A percentile compares a stretch with the other conserved stretches of the same genome.
Evolutionary conservation across 1,140 invertebrate genomes (phyloP).

Genomic region (Hestina assimilis): DNA sequence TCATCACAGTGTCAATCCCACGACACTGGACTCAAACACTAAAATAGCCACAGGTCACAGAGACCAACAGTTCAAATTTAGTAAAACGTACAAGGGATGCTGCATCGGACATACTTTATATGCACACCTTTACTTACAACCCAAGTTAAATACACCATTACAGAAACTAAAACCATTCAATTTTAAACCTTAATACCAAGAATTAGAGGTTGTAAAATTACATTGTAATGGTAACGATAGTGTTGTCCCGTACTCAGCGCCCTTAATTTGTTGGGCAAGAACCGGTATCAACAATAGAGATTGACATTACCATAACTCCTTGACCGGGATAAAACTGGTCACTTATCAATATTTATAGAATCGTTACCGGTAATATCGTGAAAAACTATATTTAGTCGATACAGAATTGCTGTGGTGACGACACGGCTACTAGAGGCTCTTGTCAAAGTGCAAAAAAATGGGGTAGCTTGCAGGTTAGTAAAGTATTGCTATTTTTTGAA

Average conservation of each 20-base stretch:
- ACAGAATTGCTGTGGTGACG: slow-evolving; percentile 44
- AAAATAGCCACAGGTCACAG: slow-evolving; percentile 66
- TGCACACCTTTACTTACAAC: slow-evolving; percentile 67
- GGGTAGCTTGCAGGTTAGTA: neutral
- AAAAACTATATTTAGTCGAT: slow-evolving; percentile 47
- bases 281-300: slow-evolving; percentile 65
- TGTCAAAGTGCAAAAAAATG: neutral
- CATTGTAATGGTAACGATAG: slow-evolving; percentile 6
- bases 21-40: slow-evolving; percentile 55
- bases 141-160: slow-evolving; percentile 25
- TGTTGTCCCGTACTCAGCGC: slow-evolving; percentile 43
- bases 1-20: slow-evolving; percentile 52
- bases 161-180: slow-evolving; percentile 21
- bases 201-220: slow-evolving; percentile 4
- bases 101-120: slow-evolving; percentile 64
- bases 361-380: slow-evolving; percentile 38
- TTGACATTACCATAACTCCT: slow-evolving; percentile 74
- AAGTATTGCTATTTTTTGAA: neutral
- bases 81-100: slow-evolving; percentile 59
- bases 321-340: slow-evolving; percentile 64
- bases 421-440: slow-evolving; percentile 7
- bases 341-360: slow-evolving; percentile 74
- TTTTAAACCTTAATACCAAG: slow-evolving; percentile 28
- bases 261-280: slow-evolving; percentile 62
- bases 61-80: slow-evolving; percentile 64